Base-by-base conservation (phyloP, 2,888 invertebrate species). In the Volucella inflata region DNA sequence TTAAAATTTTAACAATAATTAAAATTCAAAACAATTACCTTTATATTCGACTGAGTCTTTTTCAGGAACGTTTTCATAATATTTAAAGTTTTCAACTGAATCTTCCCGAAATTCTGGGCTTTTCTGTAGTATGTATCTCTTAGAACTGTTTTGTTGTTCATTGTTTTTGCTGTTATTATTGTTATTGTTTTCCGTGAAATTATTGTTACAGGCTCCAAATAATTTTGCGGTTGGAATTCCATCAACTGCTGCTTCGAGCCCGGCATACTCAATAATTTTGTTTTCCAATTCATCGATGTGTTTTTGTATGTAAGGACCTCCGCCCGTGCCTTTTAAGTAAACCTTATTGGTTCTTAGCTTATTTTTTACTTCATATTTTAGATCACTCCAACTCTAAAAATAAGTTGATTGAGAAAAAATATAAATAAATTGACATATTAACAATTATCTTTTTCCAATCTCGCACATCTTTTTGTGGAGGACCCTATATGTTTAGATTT, bases 361-460 rank as follows among this genome's bases (percentile, higher is more conserved):
- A 21, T 44, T 74, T 44, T 74, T 74, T 0, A 64, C 74, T 10
- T 74, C 62, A 11, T 62, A 74, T 74, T 74, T 74, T 30, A 62
- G 53, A 16, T 74, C 62, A 53, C 62, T 74, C 72, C 72, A 74
- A 8, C 44, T 62, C 72, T 42, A 62, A 62, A 62, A 74, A 62
- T 53, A 59, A 16, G 4, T 9, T 51, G 44, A 14, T 17, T 16
- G 14, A 44, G 9, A 36, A 30, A 2, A 14, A 36, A n/a, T 16
- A 60, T 17, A 16, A 9, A 44, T 30, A 2, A 30, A 55, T 1
- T 30, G 2, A 30, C 30, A 55, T 55, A 6, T 55, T 55, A 50
- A 51, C 50, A 55, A 38, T 36, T 8, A 55, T 30, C 55, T 55
- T 21, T 21, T 2, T 21, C 21, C 21, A 21, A 21, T 21, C 21